These are phyloP conservation scores for Diloba caeruleocephala DNA, from an alignment of 2,888 invertebrate genomes.

Conservation along the genomic window DNA sequence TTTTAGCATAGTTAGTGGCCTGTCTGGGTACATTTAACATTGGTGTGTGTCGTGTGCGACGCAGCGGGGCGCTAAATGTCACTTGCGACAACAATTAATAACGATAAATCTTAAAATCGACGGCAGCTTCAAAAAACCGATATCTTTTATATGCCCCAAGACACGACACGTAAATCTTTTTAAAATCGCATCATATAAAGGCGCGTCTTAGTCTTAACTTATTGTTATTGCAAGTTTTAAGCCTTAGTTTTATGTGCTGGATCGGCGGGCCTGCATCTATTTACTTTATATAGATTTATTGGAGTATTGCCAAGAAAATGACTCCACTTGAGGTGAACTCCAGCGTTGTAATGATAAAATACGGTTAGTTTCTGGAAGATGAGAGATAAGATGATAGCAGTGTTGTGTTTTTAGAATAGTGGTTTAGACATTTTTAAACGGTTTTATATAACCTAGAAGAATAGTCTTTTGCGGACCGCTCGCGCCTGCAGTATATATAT, in stretches of 20 bases:
- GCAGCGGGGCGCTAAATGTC: too few species aligned
- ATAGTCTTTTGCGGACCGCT: too few species aligned
- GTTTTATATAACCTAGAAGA: too few species aligned
- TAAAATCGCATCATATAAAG: conserved; percentile 66
- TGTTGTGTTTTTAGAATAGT: background rate
- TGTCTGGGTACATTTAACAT: too few species aligned
- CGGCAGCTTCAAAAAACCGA: too few species aligned
- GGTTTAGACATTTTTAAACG: too few species aligned
- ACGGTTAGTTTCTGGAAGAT: conserved; percentile 35
- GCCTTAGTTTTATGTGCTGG: conserved; percentile 87
- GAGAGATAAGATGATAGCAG: conserved; percentile 31
- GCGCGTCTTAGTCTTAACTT: conserved; percentile 83
- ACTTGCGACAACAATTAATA: too few species aligned
- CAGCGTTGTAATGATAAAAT: conserved; percentile 47
- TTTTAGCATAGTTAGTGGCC: too few species aligned
- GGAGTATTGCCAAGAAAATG: conserved; percentile 64
- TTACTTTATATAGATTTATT: conserved; percentile 79
- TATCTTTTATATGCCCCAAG: too few species aligned
- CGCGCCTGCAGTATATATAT: too few species aligned
- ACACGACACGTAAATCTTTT: conserved; percentile 3
- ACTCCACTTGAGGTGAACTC: conserved; percentile 37
- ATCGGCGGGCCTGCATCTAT: conserved; percentile 73
- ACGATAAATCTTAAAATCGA: too few species aligned
- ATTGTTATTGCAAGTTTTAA: conserved; percentile 88
- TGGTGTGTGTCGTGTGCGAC: too few species aligned